Evolutionary conservation across 1,140 invertebrate species (phyloP).

Genomic region (Chironomus striatipennis): DNA sequence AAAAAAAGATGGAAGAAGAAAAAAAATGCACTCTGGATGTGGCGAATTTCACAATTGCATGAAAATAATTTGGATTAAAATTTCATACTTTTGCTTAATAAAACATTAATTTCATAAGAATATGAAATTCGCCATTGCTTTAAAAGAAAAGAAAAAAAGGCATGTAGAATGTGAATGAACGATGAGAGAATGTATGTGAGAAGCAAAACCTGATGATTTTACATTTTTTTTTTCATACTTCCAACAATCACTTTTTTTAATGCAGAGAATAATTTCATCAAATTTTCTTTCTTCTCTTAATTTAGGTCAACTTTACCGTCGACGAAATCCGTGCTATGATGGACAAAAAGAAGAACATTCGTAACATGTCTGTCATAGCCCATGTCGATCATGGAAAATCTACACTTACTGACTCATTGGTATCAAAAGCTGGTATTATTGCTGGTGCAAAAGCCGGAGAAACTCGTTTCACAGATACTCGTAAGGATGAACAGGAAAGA

Average conservation of each 20-base stretch:
- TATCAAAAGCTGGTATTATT: slow-evolving; percentile 99
- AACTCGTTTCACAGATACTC: slow-evolving; percentile 97
- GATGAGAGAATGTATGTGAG: too few species aligned
- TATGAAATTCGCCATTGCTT: neutral
- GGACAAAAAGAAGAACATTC: slow-evolving; percentile 99
- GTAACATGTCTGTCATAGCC: slow-evolving; percentile 99
- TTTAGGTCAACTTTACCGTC: slow-evolving; percentile 99
- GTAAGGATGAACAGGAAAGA: slow-evolving; percentile 98
- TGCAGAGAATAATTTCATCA: too few species aligned
- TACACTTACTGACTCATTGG: slow-evolving; percentile 97
- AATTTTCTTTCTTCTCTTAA: slow-evolving; percentile 28
- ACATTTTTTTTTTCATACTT: neutral
- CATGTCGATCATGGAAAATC: slow-evolving; percentile 99
- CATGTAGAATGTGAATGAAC: neutral
- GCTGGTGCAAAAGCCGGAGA: slow-evolving; percentile 97
- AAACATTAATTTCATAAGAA: neutral
- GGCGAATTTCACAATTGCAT: too few species aligned
- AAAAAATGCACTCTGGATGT: too few species aligned
- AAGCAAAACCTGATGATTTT: neutral
- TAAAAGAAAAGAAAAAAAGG: neutral
- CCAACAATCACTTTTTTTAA: too few species aligned
- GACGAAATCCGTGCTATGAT: slow-evolving; percentile 99
- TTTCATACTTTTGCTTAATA: neutral
- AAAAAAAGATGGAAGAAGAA: too few species aligned
- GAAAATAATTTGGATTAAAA: too few species aligned